A percentile compares a stretch with the other conserved stretches of the same genome.
Evolutionary conservation across 2,888 invertebrate genomes (phyloP).

Genomic region (Euzetes globulus): DNA sequence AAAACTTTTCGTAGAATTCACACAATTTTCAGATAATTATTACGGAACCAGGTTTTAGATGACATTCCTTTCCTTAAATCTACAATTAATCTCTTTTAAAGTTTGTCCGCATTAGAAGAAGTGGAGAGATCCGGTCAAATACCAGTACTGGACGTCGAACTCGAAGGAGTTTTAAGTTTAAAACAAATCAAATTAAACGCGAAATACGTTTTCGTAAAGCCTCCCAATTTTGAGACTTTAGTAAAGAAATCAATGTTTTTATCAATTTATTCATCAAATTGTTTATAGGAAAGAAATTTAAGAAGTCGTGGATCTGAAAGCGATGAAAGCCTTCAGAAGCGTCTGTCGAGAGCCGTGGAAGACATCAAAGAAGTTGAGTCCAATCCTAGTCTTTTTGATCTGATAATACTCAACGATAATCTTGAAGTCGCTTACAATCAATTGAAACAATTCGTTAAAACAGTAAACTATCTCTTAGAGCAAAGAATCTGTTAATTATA

Average conservation of each 20-base stretch:
- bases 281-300: conserved; percentile 26
- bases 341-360: conserved; percentile 19
- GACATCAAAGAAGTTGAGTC: conserved; percentile 25
- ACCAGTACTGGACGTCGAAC: conserved; percentile 87
- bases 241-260: background rate
- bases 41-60: conserved; percentile 74
- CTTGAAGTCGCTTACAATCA: conserved; percentile 7
- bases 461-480: conserved; percentile 3
- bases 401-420: conserved; percentile 21
- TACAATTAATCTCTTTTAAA: background rate
- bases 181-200: conserved; percentile 70
- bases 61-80: background rate
- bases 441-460: conserved; percentile 19
- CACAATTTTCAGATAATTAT: conserved; percentile 80
- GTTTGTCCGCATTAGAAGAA: background rate
- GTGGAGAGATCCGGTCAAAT: conserved; percentile 73
- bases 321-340: background rate
- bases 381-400: conserved; percentile 20
- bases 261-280: background rate
- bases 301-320: conserved; percentile 28
- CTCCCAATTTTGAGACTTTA: conserved; percentile 55
- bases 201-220: conserved; percentile 77
- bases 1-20: conserved; percentile 83
- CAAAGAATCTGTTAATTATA: no score
- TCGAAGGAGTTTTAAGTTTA: conserved; percentile 84